Base-by-base conservation (phyloP, 2,888 invertebrate genomes). In the Mythimna vitellina region DNA sequence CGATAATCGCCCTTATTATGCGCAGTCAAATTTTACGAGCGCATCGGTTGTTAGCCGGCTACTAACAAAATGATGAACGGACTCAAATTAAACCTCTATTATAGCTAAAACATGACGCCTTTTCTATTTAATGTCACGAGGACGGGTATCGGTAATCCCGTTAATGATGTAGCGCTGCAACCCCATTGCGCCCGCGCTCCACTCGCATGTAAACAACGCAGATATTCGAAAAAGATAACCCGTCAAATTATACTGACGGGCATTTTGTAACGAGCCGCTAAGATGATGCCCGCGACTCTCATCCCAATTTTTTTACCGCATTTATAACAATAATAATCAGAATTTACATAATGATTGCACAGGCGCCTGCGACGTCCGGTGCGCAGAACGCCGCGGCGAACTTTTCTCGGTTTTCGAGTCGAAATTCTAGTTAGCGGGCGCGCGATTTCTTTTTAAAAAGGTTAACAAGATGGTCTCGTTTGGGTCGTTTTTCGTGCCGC, bases 391-490 rank as follows among this genome's bases (percentile, higher is more conserved):
- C 89, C 89, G 91, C 89, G 87, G 73, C 81, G 84, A 90, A 93
- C 92, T 95, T 94, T 96, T 96, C 96, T 96, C 89, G 93, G 96
- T 96, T 96, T 96, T 94, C 91, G 94, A 94, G 91, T 92, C 94
- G 89, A 94, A 96, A 96, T 96, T 96, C 96, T 96, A 95, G 96
- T 96, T 95, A 96, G 95, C 91, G 92, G 91, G 86, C 92, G 93
- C 93, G 94, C 94, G 94, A 94, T 95, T 95, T 95, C 94, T 95
- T 95, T 95, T 95, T 94, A 94, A 95, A 95, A 95, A 94, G 93
- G 94, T 95, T 96, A 96, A 96, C 96, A 95, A 96, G 96, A 93
- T 94, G 93, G 91, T 94, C 93, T 95, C 93, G 93, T 95, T 95
- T 94, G 90, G 93, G 93, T 95, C 88, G 92, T 96, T 96, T 96